Base-by-base conservation (phyloP, 2,113 vertebrate genomes). In the Seriola dumerili region DNA sequence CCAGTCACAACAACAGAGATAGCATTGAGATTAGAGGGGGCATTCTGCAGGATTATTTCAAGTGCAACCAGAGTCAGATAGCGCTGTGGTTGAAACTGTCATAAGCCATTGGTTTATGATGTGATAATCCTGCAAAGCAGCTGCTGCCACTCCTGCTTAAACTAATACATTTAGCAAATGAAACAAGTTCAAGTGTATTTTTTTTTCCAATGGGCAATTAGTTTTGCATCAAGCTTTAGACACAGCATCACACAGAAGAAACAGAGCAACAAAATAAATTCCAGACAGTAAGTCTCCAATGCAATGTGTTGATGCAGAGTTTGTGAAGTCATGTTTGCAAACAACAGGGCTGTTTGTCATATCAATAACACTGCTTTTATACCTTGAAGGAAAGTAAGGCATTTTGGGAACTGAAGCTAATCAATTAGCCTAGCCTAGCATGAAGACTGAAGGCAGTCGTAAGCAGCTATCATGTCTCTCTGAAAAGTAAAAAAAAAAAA, bases 71-170 rank as follows among this genome's bases (percentile, higher is more conserved):
- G 44, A 61, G 14, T 71, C 63, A 78, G 52, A 52, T 38, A 76
- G 32, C 3, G 25, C 70, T 77, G 72, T 77, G 67, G 59, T 23
- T 81, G 54, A 68, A 79, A 55, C 71, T 74, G 57, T 83, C 44
- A 13, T 80, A 87, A 87, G 3, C 61, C 54, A 32, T 36, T 62
- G 55, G 17, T 57, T 72, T 72, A 78, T 74, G 19, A 21, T 44
- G 25, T 78, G 64, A 67, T 88, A 80, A 88, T 90, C 81, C 74
- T 84, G 72, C 38, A 70, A 40, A 76, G 67, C 55, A 77, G 36
- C 58, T 70, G 42, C 55, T 63, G 55, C 11, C 2, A 46, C 29
- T 38, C 7, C 19, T 65, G 48, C 32, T 69, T 52, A 57, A 73
- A 54, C 67, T 29, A 42, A 76, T 62, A 62, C 29, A 48, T 67